Conservation (phyloP, 2,797 vertebrate genomes). For the Semotilus atromaculatus region DNA sequence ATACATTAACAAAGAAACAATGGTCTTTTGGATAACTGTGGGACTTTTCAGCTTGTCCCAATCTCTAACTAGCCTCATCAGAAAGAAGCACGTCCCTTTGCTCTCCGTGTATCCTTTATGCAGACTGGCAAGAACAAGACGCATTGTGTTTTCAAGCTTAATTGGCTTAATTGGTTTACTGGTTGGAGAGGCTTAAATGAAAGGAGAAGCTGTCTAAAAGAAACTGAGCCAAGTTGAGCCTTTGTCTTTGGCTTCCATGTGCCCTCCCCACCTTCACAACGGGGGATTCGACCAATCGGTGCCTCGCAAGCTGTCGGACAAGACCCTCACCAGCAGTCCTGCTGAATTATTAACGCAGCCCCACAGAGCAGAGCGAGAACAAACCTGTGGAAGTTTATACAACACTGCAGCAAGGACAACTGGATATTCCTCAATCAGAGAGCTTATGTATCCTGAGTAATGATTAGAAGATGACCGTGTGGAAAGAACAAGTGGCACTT, state of each 20-base stretch:
- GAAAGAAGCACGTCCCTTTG: neutral
- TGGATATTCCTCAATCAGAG: neutral
- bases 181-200: constrained; percentile 66
- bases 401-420: neutral
- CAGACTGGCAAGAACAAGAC: constrained; percentile 58
- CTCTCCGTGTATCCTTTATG: constrained; percentile 53
- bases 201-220: constrained; percentile 58
- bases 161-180: constrained; percentile 74
- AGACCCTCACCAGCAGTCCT: constrained; percentile 52
- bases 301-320: constrained; percentile 53
- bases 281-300: constrained; percentile 64
- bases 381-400: neutral
- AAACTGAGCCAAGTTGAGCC: constrained; percentile 68
- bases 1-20: constrained; percentile 46
- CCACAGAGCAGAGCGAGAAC: constrained; percentile 8
- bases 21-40: constrained; percentile 48
- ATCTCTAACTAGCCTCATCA: constrained; percentile 36
- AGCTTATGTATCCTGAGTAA: neutral
- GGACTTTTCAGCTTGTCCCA: constrained; percentile 16
- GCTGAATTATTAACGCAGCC: constrained; percentile 42
- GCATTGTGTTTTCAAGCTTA: constrained; percentile 70
- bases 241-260: constrained; percentile 64
- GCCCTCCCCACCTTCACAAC: constrained; percentile 52
- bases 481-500: neutral
- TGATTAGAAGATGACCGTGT: neutral